Conservation (phyloP, 2,888 invertebrate genomes). For the Drosophila cyrtoloma region DNA sequence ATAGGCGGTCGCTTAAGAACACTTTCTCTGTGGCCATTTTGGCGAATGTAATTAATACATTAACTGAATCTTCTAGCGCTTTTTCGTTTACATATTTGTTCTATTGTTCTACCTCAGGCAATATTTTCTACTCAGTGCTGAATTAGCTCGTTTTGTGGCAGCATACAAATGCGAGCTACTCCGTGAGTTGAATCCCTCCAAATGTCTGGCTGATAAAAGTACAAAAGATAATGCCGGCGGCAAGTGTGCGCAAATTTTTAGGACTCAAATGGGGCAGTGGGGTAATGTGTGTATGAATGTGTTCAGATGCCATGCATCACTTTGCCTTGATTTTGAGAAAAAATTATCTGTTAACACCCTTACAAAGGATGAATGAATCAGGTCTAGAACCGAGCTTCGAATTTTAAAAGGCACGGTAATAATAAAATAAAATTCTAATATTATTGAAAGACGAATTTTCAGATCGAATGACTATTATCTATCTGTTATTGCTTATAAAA, state of each 20-base stretch:
- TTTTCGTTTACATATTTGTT: constrained; percentile 21
- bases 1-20: not conserved
- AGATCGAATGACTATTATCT: not conserved
- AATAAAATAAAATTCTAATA: not conserved
- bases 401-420: not conserved
- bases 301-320: constrained; percentile 34
- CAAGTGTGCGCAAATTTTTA: constrained; percentile 45
- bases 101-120: constrained; percentile 47
- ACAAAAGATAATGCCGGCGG: constrained; percentile 66
- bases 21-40: constrained; percentile 4
- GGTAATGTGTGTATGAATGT: not conserved
- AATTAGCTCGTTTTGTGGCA: constrained; percentile 62
- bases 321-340: constrained; percentile 45
- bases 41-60: constrained; percentile 68
- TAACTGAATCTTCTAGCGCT: constrained; percentile 16
- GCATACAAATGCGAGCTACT: constrained; percentile 53
- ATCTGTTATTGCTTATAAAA: not conserved
- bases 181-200: constrained; percentile 29
- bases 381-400: not conserved
- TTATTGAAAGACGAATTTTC: not conserved
- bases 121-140: constrained; percentile 30
- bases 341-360: constrained; percentile 18
- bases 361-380: not conserved
- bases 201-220: constrained; percentile 65
- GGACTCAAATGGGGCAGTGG: constrained; percentile 6